These are phyloP conservation scores for Smittia sp. DNA, from an alignment of 2,888 invertebrate species.

Conservation along the genomic window DNA sequence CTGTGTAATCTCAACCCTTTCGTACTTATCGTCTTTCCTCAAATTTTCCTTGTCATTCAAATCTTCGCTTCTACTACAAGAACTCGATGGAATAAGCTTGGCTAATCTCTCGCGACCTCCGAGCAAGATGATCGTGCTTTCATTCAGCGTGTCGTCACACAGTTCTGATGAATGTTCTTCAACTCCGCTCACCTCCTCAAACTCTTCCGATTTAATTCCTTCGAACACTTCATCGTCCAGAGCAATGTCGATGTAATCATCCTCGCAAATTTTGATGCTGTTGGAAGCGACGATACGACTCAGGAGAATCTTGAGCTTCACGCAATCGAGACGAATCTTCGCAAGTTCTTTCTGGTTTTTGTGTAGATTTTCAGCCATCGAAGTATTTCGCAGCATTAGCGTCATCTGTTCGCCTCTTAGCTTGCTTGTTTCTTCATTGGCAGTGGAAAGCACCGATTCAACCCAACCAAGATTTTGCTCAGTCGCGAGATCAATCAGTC, in stretches of 20 bases:
- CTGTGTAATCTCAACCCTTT: no score
- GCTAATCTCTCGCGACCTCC: slow-evolving; percentile 6
- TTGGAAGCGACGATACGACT: slow-evolving; percentile 16
- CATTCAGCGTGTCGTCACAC: neutral
- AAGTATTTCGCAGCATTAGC: slow-evolving; percentile 49
- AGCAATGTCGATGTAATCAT: slow-evolving; percentile 9
- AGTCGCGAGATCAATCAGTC: slow-evolving; percentile 48
- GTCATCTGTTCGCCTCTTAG: slow-evolving; percentile 50
- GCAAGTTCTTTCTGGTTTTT: slow-evolving; percentile 50
- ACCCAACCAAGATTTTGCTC: slow-evolving; percentile 51
- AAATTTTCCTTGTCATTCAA: no score
- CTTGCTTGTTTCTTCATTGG: slow-evolving; percentile 51
- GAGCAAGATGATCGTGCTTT: neutral
- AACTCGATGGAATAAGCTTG: no score
- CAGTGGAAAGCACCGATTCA: slow-evolving; percentile 44
- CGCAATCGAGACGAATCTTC: slow-evolving; percentile 45
- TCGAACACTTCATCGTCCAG: neutral
- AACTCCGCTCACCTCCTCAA: no score
- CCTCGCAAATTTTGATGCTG: neutral
- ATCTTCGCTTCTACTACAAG: no score
- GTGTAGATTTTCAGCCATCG: slow-evolving; percentile 49
- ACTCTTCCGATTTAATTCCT: neutral
- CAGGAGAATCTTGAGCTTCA: neutral
- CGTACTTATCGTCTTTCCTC: no score
- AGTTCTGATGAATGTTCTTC: neutral